phyloP scores from a whole-genome alignment of 1,140 invertebrate genomes.

The Gyrodactylus bullatarudis region DNA sequence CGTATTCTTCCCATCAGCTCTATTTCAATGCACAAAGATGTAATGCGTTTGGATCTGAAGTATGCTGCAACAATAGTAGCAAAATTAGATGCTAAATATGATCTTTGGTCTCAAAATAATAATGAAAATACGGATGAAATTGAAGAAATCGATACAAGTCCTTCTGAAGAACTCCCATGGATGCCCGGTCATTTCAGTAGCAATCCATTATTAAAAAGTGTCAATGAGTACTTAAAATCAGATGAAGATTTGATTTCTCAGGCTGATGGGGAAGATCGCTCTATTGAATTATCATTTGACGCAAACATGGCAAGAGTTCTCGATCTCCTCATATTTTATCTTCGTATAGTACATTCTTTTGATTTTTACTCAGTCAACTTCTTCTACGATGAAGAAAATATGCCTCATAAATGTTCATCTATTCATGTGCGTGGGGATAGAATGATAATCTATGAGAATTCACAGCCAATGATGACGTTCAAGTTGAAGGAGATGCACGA shows the following conservation, averaged over 20 bases:
- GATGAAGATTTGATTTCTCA: not conserved
- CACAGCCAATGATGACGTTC: not conserved
- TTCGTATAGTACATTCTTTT: slow-evolving; percentile 80
- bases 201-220: not conserved
- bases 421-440: slow-evolving; percentile 42
- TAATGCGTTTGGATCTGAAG: slow-evolving; percentile 61
- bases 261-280: not conserved
- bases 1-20: slow-evolving; percentile 65
- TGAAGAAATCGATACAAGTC: slow-evolving; percentile 85
- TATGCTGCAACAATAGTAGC: slow-evolving; percentile 71
- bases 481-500: not conserved
- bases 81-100: slow-evolving; percentile 48
- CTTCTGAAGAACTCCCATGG: slow-evolving; percentile 79
- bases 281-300: not conserved
- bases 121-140: slow-evolving; percentile 71
- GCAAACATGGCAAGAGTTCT: slow-evolving; percentile 23
- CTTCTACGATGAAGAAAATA: slow-evolving; percentile 95
- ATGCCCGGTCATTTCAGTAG: slow-evolving; percentile 25
- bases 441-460: not conserved
- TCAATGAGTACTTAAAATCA: not conserved
- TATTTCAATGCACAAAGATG: slow-evolving; percentile 46
- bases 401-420: slow-evolving; percentile 92
- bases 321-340: slow-evolving; percentile 52
- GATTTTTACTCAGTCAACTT: slow-evolving; percentile 97
- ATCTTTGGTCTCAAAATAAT: slow-evolving; percentile 29